A percentile compares a stretch with the other conserved stretches of the same genome.
Conservation (phyloP, 2,888 invertebrate genomes). For the Branchellion lobata region DNA sequence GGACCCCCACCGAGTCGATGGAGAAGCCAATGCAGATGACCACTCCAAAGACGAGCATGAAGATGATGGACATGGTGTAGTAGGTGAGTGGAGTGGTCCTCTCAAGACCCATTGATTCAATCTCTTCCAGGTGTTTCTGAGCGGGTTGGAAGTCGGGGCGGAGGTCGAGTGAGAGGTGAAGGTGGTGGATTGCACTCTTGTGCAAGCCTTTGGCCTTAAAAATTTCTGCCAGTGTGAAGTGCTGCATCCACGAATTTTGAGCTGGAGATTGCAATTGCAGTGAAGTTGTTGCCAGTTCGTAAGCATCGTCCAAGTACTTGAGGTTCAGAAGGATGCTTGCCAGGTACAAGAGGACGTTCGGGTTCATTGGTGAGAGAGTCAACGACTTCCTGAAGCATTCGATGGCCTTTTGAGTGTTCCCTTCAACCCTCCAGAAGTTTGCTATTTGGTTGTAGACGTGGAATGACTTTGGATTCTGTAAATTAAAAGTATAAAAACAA, state of each 20-base stretch:
- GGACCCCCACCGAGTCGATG: conserved; percentile 66
- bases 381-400: conserved; percentile 85
- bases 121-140: conserved; percentile 75
- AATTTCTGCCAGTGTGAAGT: conserved; percentile 86
- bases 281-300: conserved; percentile 79
- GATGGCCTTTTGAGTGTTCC: conserved; percentile 80
- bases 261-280: conserved; percentile 75
- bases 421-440: conserved; percentile 86
- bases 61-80: conserved; percentile 82
- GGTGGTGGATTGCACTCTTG: conserved; percentile 80
- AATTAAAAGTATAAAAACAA: conserved; percentile 46
- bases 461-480: conserved; percentile 68
- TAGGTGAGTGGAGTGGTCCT: conserved; percentile 79
- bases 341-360: conserved; percentile 80
- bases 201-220: conserved; percentile 86
- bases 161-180: conserved; percentile 78
- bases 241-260: conserved; percentile 85
- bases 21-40: conserved; percentile 79
- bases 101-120: conserved; percentile 68
- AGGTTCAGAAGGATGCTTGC: conserved; percentile 81
- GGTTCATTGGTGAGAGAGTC: conserved; percentile 78
- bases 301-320: conserved; percentile 85
- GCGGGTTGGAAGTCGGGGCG: conserved; percentile 84
- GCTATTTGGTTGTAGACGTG: conserved; percentile 86
- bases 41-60: conserved; percentile 76